Conservation (phyloP, 2,888 invertebrate species). For the Xestia c-nigrum region DNA sequence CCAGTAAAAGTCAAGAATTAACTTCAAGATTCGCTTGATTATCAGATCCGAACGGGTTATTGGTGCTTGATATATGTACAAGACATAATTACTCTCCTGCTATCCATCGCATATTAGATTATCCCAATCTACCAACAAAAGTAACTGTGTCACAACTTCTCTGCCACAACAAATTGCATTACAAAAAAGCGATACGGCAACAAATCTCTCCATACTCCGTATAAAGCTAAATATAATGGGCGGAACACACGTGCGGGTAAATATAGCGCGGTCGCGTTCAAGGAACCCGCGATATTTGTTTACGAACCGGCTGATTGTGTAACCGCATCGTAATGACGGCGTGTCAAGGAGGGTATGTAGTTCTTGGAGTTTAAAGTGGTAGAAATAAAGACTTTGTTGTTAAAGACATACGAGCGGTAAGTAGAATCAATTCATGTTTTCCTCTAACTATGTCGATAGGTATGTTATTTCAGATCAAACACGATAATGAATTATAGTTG, state of each 20-base stretch:
- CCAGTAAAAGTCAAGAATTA: background rate
- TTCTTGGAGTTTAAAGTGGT: constrained; percentile 15
- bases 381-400: background rate
- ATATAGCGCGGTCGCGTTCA: constrained; percentile 65
- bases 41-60: background rate
- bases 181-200: constrained; percentile 29
- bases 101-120: background rate
- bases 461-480: background rate
- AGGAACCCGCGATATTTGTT: constrained; percentile 65
- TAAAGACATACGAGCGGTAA: background rate
- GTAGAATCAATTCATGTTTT: background rate
- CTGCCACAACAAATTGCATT: constrained; percentile 13
- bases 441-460: background rate
- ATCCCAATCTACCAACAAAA: background rate
- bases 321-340: constrained; percentile 52
- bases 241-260: constrained; percentile 64
- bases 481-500: no score
- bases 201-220: constrained; percentile 7
- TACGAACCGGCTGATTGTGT: constrained; percentile 59
- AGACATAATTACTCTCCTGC: background rate
- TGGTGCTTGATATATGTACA: background rate
- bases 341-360: constrained; percentile 30
- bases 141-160: background rate
- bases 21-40: background rate
- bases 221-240: constrained; percentile 64